Percentiles rank a stretch among this genome's conserved stretches.
Evolutionary conservation across 2,797 vertebrate species (phyloP).

Genomic region (Pseudochaenichthys georgianus): DNA sequence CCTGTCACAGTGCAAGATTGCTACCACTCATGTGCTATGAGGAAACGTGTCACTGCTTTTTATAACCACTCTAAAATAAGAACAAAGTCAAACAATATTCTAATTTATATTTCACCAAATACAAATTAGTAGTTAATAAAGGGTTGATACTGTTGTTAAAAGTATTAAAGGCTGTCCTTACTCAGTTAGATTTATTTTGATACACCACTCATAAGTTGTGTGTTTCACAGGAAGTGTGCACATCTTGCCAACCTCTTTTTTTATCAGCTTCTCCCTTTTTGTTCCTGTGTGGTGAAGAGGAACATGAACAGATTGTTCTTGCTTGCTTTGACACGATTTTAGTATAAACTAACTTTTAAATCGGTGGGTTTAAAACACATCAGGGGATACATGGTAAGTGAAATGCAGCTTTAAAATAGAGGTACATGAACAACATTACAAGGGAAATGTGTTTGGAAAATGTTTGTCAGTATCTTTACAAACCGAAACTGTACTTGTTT

Average conservation of each 20-base stretch:
- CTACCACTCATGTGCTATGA: too few relatives aligned
- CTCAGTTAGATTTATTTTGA: too few relatives aligned
- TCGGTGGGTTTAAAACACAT: neutral
- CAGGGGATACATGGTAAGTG: conserved; percentile 25
- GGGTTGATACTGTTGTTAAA: neutral
- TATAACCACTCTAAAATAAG: neutral
- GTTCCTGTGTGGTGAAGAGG: too few relatives aligned
- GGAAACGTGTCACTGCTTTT: conserved; percentile 3
- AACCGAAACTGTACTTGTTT: neutral
- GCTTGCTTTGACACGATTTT: neutral
- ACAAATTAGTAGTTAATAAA: neutral
- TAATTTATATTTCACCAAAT: neutral
- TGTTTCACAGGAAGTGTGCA: too few relatives aligned
- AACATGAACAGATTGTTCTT: fast-evolving
- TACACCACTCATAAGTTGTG: too few relatives aligned
- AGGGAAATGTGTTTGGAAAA: neutral
- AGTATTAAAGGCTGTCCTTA: too few relatives aligned
- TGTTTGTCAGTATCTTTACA: neutral
- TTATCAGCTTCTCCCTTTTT: too few relatives aligned
- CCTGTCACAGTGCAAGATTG: neutral
- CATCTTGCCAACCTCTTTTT: too few relatives aligned
- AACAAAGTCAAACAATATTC: neutral
- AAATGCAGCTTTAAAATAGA: neutral
- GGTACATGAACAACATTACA: neutral
- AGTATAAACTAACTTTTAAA: neutral